A percentile compares a stretch with the other conserved stretches of the same genome.
Conservation (phyloP, 2,888 invertebrate genomes). For the Diaprepes abbreviatus region DNA sequence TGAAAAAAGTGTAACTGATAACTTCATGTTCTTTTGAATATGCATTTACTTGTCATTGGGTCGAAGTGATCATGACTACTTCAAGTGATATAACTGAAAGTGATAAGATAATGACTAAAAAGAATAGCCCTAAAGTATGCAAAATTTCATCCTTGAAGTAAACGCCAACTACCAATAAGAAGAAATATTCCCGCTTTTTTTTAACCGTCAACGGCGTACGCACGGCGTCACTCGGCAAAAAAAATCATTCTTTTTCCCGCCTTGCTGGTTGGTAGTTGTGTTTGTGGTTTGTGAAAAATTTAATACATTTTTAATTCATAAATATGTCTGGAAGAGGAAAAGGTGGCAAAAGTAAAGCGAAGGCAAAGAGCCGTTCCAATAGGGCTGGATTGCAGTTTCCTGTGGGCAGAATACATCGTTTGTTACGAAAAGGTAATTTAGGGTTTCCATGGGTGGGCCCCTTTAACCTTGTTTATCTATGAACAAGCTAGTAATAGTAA, state of each 20-base stretch:
- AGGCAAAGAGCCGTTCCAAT: constrained; percentile 70
- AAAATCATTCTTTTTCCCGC: constrained; percentile 39
- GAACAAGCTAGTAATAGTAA: no score
- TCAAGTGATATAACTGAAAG: no score
- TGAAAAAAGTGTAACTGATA: no score
- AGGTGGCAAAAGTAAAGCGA: constrained; percentile 67
- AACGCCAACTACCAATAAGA: neutral
- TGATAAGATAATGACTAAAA: no score
- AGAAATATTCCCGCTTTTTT: constrained; percentile 23
- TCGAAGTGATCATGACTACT: no score
- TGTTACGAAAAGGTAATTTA: constrained; percentile 68
- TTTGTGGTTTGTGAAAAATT: neutral
- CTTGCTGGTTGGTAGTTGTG: neutral
- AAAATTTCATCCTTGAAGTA: neutral
- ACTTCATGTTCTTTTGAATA: no score
- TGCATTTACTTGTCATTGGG: no score
- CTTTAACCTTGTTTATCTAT: no score
- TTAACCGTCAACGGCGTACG: constrained; percentile 12
- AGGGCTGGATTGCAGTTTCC: constrained; percentile 74
- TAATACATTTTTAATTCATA: neutral
- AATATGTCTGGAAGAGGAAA: constrained; percentile 67
- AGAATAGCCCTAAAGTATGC: no score
- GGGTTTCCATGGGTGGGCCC: neutral
- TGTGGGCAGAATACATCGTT: constrained; percentile 73
- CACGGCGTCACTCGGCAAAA: neutral